Percentiles rank a stretch among this genome's conserved stretches.
Evolutionary conservation across 2,888 invertebrate genomes (phyloP).

Genomic region (Acanthosoma haemorrhoidale): DNA sequence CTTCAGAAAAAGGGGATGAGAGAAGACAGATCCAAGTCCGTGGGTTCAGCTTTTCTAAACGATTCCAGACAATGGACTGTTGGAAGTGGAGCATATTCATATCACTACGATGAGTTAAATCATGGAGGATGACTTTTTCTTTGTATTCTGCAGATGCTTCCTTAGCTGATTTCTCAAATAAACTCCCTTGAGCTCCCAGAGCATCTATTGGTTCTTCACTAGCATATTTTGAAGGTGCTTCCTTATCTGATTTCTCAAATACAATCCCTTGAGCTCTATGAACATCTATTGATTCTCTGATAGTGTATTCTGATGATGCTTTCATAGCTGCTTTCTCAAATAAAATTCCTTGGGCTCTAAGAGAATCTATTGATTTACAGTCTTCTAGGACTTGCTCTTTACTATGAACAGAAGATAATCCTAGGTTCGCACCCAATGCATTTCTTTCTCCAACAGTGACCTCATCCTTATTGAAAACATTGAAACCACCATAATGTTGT

Average conservation of each 20-base stretch:
- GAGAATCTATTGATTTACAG: not conserved
- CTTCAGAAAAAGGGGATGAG: conserved; percentile 10
- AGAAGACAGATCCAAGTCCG: conserved; percentile 6
- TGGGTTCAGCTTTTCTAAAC: not conserved
- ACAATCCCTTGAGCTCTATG: too few relatives aligned
- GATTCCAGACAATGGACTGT: not conserved
- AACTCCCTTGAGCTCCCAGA: not conserved
- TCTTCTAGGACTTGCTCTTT: not conserved
- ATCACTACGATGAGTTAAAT: conserved; percentile 19
- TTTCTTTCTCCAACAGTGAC: not conserved
- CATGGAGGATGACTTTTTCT: conserved; percentile 11
- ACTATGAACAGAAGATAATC: not conserved
- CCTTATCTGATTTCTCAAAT: not conserved
- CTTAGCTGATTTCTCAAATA: not conserved
- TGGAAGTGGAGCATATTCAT: conserved; percentile 11
- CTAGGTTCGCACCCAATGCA: not conserved
- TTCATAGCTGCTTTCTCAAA: not conserved
- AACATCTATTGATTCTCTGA: too few relatives aligned
- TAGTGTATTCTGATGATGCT: too few relatives aligned
- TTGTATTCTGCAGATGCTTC: not conserved
- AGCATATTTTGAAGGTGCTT: not conserved
- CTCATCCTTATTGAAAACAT: not conserved
- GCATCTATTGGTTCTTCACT: not conserved
- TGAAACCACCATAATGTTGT: too few relatives aligned
- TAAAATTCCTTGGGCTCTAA: not conserved